Evolutionary conservation across 1,140 invertebrate genomes (phyloP), one percentile per base, ranked within the genome.

Genomic region (Coenobita brevimanus): DNA sequence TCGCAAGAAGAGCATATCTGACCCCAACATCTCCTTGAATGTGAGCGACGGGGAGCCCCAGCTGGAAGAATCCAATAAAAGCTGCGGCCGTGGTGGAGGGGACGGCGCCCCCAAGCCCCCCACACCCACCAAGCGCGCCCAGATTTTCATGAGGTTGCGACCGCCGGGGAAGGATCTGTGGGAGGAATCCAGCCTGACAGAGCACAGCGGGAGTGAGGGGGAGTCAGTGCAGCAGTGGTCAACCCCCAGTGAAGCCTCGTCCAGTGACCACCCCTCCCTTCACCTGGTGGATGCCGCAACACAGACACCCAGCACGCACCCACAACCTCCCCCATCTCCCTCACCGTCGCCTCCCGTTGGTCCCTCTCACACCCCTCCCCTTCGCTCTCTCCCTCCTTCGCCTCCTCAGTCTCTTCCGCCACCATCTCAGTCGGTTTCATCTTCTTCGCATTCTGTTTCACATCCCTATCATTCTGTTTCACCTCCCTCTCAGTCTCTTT

Each of bases 1-100:
- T 41, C 60, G 62, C 62, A 76, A 69, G 27, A 87, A 87, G 76
- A 87, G 76, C 46, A 80, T 46, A 50, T 87, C 84, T 33, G 76
- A 87, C 60, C 84, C 84, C 76, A 87, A 87, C 84, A 87, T 87
- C 76, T 76, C 76, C 84, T 87, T 87, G 76, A 87, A 87, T 87
- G 76, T 87, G 76, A 80, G 75, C 76, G 76, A 87, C 84, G 75
- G 84, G 38, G 84, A 73, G 76, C 84, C 84, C 64, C 41, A 46
- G 43, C 75, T 64, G 76, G 76, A 87, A 80, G 84, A 87, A 87
- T 87, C 84, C 84, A 86, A 86, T 86, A 86, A 86, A n/a, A 80
- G 84, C 38, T 54, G 50, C 38, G 57, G 73, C 38, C 76, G 75
- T 27, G 75, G 60, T 27, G 46, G n/a, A 15, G 75, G 62, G 83